phyloP scores from a whole-genome alignment of 2,113 vertebrate species.

The Brienomyrus brachyistius region DNA sequence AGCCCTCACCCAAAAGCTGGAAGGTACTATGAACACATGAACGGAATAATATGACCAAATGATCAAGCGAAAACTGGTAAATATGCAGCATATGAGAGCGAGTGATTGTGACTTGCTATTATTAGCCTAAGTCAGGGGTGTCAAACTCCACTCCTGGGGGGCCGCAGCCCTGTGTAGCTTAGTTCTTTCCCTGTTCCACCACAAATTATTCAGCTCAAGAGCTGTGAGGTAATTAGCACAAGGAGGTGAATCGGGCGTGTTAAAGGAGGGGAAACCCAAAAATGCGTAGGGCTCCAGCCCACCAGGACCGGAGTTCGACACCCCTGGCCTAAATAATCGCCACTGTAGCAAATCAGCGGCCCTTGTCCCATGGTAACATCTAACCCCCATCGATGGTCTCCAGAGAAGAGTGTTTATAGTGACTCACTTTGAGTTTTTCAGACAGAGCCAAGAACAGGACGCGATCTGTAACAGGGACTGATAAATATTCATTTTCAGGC shows the following conservation, averaged over 20 bases:
- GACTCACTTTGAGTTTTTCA: background rate
- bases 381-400: background rate
- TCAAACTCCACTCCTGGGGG: too few species aligned
- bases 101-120: background rate
- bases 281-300: too few species aligned
- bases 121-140: background rate
- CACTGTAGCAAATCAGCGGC: background rate
- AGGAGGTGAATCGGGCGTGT: too few species aligned
- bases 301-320: too few species aligned
- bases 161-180: too few species aligned
- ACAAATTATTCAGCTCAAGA: too few species aligned
- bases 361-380: background rate
- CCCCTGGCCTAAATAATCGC: background rate
- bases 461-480: background rate
- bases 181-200: too few species aligned
- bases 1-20: background rate
- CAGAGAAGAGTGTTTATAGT: background rate
- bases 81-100: background rate
- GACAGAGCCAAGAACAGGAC: background rate
- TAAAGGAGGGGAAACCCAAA: too few species aligned
- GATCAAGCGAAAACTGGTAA: background rate
- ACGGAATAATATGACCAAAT: background rate
- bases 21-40: background rate
- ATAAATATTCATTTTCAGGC: background rate
- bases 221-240: too few species aligned